phyloP scores from a whole-genome alignment of 2,888 invertebrate genomes.

The Seira ritae region DNA sequence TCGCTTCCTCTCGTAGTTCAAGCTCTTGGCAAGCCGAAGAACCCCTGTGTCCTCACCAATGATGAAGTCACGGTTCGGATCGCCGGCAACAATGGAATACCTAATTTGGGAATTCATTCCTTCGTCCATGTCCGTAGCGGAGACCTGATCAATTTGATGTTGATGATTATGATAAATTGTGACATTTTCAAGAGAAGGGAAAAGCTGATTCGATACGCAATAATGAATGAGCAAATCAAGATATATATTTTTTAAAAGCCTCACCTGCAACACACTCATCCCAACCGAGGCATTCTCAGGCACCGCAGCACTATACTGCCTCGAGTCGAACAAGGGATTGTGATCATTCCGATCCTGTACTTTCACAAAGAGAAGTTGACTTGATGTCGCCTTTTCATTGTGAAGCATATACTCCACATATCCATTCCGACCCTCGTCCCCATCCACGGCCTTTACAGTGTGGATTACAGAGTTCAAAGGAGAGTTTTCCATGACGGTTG shows the following conservation, averaged over 20 bases:
- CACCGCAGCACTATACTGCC: slow-evolving; percentile 92
- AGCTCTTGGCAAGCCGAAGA: slow-evolving; percentile 92
- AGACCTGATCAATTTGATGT: slow-evolving; percentile 80
- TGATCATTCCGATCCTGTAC: slow-evolving; percentile 91
- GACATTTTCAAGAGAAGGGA: slow-evolving; percentile 29
- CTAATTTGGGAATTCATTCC: slow-evolving; percentile 93
- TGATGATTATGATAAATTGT: slow-evolving; percentile 27
- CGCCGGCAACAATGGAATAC: slow-evolving; percentile 92
- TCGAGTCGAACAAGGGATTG: slow-evolving; percentile 76
- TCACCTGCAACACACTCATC: slow-evolving; percentile 90
- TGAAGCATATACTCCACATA: slow-evolving; percentile 89
- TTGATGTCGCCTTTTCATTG: slow-evolving; percentile 80
- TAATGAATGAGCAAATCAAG: too few species aligned
- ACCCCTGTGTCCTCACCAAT: slow-evolving; percentile 95
- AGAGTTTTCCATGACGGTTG: slow-evolving; percentile 89
- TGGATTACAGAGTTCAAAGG: slow-evolving; percentile 90
- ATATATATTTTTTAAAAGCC: too few species aligned
- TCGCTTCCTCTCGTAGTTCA: slow-evolving; percentile 93
- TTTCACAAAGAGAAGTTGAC: slow-evolving; percentile 83
- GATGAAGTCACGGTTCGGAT: slow-evolving; percentile 92
- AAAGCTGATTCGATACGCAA: too few species aligned
- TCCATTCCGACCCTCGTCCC: slow-evolving; percentile 90
- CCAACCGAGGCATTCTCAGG: slow-evolving; percentile 97
- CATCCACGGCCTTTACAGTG: slow-evolving; percentile 91
- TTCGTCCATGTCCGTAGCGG: slow-evolving; percentile 92